These are phyloP conservation scores for Drosophila multiciliata DNA, from an alignment of 2,888 invertebrate species.

Conservation along the genomic window DNA sequence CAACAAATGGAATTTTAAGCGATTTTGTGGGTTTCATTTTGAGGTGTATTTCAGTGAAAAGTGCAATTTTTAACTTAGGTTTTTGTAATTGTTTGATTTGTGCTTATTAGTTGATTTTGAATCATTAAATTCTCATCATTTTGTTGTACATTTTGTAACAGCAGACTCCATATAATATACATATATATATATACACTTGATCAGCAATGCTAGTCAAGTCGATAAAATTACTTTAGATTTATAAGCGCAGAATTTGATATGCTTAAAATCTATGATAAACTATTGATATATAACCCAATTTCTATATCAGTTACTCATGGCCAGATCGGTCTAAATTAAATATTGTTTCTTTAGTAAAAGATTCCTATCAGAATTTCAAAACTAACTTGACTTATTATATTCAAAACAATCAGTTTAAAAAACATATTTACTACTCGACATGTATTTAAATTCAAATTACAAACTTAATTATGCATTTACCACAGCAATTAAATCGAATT, in stretches of 20 bases:
- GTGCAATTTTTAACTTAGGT: not conserved
- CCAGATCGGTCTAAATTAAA: too few relatives aligned
- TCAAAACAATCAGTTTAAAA: too few relatives aligned
- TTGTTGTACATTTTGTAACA: not conserved
- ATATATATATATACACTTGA: not conserved
- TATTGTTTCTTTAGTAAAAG: too few relatives aligned
- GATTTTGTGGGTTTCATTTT: conserved; percentile 10
- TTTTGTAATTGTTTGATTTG: too few relatives aligned
- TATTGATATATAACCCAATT: too few relatives aligned
- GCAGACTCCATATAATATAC: too few relatives aligned
- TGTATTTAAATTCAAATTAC: not conserved
- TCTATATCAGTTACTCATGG: too few relatives aligned
- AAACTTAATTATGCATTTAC: not conserved
- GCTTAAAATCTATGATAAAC: not conserved
- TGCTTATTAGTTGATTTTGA: not conserved
- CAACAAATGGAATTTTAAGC: conserved; percentile 19
- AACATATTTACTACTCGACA: not conserved
- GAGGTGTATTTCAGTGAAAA: not conserved
- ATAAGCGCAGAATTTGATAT: not conserved
- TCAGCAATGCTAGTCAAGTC: not conserved
- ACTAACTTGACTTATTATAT: too few relatives aligned
- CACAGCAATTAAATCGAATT: not conserved
- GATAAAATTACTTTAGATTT: too few relatives aligned
- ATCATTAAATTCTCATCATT: not conserved
- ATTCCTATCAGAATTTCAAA: too few relatives aligned